Conservation (phyloP, 1,140 invertebrate genomes). For the Drosophila carrolli region DNA sequence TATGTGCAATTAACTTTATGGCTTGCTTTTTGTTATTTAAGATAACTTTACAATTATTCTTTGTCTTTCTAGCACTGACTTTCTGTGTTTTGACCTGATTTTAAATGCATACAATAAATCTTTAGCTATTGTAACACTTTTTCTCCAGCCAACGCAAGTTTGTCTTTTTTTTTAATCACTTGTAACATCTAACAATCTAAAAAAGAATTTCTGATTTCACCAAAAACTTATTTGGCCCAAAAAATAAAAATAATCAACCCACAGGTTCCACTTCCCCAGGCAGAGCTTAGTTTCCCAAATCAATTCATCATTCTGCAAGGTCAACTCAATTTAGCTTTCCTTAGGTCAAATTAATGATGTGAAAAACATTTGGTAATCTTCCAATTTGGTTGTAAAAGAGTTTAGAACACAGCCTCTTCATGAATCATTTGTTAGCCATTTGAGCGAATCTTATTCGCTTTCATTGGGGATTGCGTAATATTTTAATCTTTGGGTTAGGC, state of each 20-base stretch:
- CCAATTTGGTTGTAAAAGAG: slow-evolving; percentile 24
- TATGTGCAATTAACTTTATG: too few relatives aligned
- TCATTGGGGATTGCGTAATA: slow-evolving; percentile 48
- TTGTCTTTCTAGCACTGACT: neutral
- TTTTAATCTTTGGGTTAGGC: slow-evolving; percentile 43
- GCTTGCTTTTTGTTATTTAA: neutral
- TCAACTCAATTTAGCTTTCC: slow-evolving; percentile 37
- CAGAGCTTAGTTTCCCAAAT: slow-evolving; percentile 3
- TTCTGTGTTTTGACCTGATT: neutral
- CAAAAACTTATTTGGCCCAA: slow-evolving; percentile 6
- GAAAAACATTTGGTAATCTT: slow-evolving; percentile 31
- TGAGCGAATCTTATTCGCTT: slow-evolving; percentile 39
- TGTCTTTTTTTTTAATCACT: slow-evolving; percentile 1
- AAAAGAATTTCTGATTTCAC: neutral
- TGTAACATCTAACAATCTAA: neutral
- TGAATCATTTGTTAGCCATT: slow-evolving; percentile 61
- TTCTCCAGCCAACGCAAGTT: neutral
- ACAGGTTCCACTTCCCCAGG: slow-evolving; percentile 16
- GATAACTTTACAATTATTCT: neutral
- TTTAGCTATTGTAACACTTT: neutral
- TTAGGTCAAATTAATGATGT: slow-evolving; percentile 39
- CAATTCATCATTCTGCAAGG: slow-evolving; percentile 48
- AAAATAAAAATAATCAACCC: slow-evolving; percentile 1
- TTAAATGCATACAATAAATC: slow-evolving; percentile 6
- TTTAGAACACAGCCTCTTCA: slow-evolving; percentile 8